phyloP scores from a whole-genome alignment of 2,113 vertebrate species.

The Microtus ochrogaster region DNA sequence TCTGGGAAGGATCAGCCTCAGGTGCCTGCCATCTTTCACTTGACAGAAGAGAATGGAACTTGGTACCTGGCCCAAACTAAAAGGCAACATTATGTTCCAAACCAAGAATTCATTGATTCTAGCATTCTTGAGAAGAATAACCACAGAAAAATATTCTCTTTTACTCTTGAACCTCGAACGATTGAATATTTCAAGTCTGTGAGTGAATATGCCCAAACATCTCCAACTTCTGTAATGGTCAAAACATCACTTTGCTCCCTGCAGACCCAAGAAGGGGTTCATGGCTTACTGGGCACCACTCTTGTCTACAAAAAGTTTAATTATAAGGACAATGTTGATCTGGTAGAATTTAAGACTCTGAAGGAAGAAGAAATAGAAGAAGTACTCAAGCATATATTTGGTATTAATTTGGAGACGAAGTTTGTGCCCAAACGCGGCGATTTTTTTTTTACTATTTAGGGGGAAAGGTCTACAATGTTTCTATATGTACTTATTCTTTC shows the following conservation, averaged over 20 bases:
- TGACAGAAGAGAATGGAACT: constrained; percentile 83
- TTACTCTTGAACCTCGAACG: constrained; percentile 86
- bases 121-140: constrained; percentile 85
- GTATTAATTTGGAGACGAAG: constrained; percentile 86
- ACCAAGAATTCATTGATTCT: constrained; percentile 86
- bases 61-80: constrained; percentile 91
- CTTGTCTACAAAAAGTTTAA: constrained; percentile 89
- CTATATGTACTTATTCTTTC: background rate
- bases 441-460: constrained; percentile 81
- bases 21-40: constrained; percentile 85
- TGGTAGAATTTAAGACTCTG: constrained; percentile 87
- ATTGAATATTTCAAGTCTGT: constrained; percentile 85
- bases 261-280: constrained; percentile 89
- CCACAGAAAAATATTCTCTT: constrained; percentile 86
- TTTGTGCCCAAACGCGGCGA: constrained; percentile 84
- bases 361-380: constrained; percentile 88
- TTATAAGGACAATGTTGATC: constrained; percentile 88
- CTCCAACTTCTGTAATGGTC: constrained; percentile 87
- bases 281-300: constrained; percentile 88
- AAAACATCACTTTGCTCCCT: constrained; percentile 92
- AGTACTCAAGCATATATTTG: constrained; percentile 88
- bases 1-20: constrained; percentile 89
- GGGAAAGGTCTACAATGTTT: background rate
- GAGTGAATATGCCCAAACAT: constrained; percentile 84
- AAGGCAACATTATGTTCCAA: constrained; percentile 85